phyloP scores from a whole-genome alignment of 2,888 invertebrate species.

The Noctua fimbriata region DNA sequence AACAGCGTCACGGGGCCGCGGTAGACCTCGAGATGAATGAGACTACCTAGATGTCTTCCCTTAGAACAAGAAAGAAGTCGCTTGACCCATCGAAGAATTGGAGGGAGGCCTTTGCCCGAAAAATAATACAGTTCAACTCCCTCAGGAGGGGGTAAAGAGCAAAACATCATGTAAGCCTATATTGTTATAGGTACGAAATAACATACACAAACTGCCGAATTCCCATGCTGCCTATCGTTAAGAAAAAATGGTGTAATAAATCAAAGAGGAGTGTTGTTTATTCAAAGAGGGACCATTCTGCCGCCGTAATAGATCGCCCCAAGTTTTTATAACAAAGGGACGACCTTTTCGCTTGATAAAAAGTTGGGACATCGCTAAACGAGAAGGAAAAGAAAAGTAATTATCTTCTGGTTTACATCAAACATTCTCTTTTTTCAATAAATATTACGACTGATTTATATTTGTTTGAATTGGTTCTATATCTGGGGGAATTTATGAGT shows the following conservation, averaged over 20 bases:
- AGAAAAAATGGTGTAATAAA: slow-evolving; percentile 60
- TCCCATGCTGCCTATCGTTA: slow-evolving; percentile 25
- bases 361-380: slow-evolving; percentile 63
- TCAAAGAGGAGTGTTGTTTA: slow-evolving; percentile 65
- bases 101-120: neutral
- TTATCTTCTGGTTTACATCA: slow-evolving; percentile 63
- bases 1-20: neutral
- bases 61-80: neutral
- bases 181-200: neutral
- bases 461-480: slow-evolving; percentile 5
- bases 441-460: slow-evolving; percentile 50
- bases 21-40: neutral
- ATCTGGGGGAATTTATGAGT: neutral
- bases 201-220: slow-evolving; percentile 36
- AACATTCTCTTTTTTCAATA: slow-evolving; percentile 52
- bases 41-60: neutral
- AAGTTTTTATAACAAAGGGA: slow-evolving; percentile 63
- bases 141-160: neutral
- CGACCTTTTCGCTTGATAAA: slow-evolving; percentile 67
- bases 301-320: slow-evolving; percentile 53
- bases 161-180: neutral
- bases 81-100: neutral
- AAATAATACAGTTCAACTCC: neutral
- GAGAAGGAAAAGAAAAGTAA: slow-evolving; percentile 63
- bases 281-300: slow-evolving; percentile 55